phyloP scores from a whole-genome alignment of 2,888 invertebrate genomes.

The Papilio gigon region DNA sequence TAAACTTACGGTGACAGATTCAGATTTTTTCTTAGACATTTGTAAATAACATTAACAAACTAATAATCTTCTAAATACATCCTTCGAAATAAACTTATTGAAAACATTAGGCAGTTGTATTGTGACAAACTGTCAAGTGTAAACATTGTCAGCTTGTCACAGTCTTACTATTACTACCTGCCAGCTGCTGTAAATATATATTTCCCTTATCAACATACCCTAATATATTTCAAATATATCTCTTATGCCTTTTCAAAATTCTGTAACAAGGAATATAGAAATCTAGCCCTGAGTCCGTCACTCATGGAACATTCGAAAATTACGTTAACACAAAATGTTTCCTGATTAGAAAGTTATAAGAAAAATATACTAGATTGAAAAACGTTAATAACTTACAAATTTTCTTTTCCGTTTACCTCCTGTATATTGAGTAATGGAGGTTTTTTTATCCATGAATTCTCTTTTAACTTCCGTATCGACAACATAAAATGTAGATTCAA shows the following conservation, averaged over 20 bases:
- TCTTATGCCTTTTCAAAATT: too few species aligned
- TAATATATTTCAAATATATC: too few species aligned
- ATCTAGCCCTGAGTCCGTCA: too few species aligned
- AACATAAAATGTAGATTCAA: slow-evolving; percentile 50
- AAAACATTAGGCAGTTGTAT: slow-evolving; percentile 34
- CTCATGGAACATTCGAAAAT: neutral
- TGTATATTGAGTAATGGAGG: neutral
- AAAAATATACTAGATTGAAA: neutral
- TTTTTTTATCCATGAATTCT: slow-evolving; percentile 40
- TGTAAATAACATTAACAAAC: slow-evolving; percentile 34
- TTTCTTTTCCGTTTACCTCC: neutral
- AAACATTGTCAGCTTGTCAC: neutral
- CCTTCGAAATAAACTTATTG: slow-evolving; percentile 47
- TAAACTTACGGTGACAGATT: slow-evolving; percentile 40
- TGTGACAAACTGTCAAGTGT: slow-evolving; percentile 27
- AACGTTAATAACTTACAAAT: neutral
- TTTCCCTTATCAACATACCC: too few species aligned
- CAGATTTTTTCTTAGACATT: slow-evolving; percentile 52
- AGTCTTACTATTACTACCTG: neutral
- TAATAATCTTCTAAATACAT: slow-evolving; percentile 45
- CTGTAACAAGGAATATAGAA: too few species aligned
- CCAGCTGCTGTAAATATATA: too few species aligned
- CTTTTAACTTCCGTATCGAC: slow-evolving; percentile 18
- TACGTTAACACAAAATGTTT: too few species aligned
- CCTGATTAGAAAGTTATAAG: too few species aligned